Conservation (phyloP, 2,888 invertebrate species). For the Keiferia lycopersicella region DNA sequence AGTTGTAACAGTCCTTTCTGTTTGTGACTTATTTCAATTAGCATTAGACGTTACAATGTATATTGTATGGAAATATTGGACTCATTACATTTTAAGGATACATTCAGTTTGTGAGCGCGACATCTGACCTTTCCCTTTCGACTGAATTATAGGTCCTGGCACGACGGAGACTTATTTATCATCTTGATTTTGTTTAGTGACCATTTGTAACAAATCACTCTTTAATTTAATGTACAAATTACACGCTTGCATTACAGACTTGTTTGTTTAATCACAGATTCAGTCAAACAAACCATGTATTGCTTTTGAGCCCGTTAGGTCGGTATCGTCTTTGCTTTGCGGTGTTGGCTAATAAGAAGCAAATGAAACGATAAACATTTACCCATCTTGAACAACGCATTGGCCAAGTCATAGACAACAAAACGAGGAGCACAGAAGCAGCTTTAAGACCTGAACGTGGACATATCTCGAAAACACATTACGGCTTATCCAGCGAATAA, state of each 20-base stretch:
- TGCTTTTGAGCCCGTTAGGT: not conserved
- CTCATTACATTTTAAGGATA: constrained; percentile 62
- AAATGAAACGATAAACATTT: constrained; percentile 2
- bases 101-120: constrained; percentile 52
- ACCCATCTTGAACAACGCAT: constrained; percentile 34
- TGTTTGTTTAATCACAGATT: not conserved
- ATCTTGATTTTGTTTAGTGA: not conserved
- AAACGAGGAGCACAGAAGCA: constrained; percentile 41
- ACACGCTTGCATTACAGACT: not conserved
- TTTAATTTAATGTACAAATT: not conserved
- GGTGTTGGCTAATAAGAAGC: not conserved
- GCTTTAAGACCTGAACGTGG: constrained; percentile 51
- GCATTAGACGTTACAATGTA: constrained; percentile 64
- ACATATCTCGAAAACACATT: constrained; percentile 62
- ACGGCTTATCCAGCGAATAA: constrained; percentile 60
- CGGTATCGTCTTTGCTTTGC: not conserved
- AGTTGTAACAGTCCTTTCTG: constrained; percentile 39
- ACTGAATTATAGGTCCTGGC: constrained; percentile 31
- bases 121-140: constrained; percentile 60
- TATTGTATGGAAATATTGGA: constrained; percentile 76
- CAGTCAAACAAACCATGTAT: not conserved
- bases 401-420: constrained; percentile 32
- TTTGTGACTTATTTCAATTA: constrained; percentile 66
- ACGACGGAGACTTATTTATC: constrained; percentile 37
- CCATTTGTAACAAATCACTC: not conserved